Evolutionary conservation across 1,140 invertebrate genomes (phyloP).

Genomic region (Hestina assimilis): DNA sequence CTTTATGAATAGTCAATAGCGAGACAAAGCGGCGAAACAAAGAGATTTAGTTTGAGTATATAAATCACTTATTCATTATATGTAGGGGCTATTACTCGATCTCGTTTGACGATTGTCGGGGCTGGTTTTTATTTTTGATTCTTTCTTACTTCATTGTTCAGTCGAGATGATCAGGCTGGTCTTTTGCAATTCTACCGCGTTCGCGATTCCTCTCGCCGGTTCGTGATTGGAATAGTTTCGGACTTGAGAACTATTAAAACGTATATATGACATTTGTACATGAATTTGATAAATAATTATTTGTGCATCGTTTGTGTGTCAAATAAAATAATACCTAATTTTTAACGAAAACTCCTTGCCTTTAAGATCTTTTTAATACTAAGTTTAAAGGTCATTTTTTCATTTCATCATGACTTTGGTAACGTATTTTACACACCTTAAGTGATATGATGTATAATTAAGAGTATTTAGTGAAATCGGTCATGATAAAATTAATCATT

Average conservation of each 20-base stretch:
- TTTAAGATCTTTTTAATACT: too few species aligned
- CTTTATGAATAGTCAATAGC: constrained; percentile 8
- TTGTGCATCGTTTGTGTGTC: too few species aligned
- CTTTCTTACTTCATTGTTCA: constrained; percentile 21
- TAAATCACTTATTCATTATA: constrained; percentile 26
- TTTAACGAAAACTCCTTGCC: too few species aligned
- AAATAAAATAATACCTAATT: too few species aligned
- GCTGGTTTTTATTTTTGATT: constrained; percentile 30
- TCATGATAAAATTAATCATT: too few species aligned
- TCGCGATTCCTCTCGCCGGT: constrained; percentile 22
- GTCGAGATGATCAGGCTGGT: constrained; percentile 2
- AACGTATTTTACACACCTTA: too few species aligned
- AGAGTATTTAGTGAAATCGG: too few species aligned
- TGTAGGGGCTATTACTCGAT: constrained; percentile 20
- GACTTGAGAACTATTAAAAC: not conserved
- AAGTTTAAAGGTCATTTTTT: too few species aligned
- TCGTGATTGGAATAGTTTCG: constrained; percentile 23
- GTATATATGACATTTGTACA: too few species aligned
- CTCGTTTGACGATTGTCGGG: constrained; percentile 21
- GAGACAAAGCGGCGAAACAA: constrained; percentile 22
- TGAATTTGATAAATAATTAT: too few species aligned
- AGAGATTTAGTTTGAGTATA: constrained; percentile 21
- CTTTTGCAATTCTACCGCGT: constrained; percentile 26
- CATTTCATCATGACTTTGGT: too few species aligned
- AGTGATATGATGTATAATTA: too few species aligned